Evolutionary conservation across 1,140 invertebrate genomes (phyloP), one percentile per base, ranked within the genome.

Genomic region (Aphelinus atriplicis): DNA sequence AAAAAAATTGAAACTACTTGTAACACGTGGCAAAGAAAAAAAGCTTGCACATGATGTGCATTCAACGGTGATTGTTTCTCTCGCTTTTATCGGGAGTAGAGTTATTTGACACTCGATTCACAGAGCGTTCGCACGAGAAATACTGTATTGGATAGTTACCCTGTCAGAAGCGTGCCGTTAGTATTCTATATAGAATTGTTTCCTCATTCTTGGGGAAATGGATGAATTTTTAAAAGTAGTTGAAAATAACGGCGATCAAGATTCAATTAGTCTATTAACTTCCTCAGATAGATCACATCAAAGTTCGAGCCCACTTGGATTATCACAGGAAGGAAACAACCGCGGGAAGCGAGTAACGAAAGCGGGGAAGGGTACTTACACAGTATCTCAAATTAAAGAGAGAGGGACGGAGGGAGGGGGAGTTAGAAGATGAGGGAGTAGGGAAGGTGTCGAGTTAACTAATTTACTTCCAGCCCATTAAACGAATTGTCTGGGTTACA

Each of bases 391-490:
- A 26, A 26, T 26, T 26, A 55, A 45, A 63, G 4, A 71, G 50
- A 63, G 69, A 53, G 42, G 46, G 60, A 6, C 3, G 5, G 26
- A 50, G 10, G 10, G 45, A 50, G 26, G 45, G 9, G 7, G 43
- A 46, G 45, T 60, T 60, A 26, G 26, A 26, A 26, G 26, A 26
- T 26, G 63, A 55, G 50, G 47, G 4, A 42, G 46, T 43, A 42
- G 45, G 3, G 63, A 10, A 10, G n/a, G 7, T 64, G 63, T 46
- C 9, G 48, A 67, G 71, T 73, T 74, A 69, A 74, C 73, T 74
- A 68, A 48, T 74, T 74, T 69, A 62, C 73, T 74, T 74, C 60
- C 60, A 63, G n/a, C 45, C 46, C 65, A 74, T 74, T 74, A 74
- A 74, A 63, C 45, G 69, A 62, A 73, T 67, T 6, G 65, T 43